These are phyloP conservation scores for Oxygymnocypris stewartii DNA, from an alignment of 2,113 vertebrate genomes.

Conservation along the genomic window DNA sequence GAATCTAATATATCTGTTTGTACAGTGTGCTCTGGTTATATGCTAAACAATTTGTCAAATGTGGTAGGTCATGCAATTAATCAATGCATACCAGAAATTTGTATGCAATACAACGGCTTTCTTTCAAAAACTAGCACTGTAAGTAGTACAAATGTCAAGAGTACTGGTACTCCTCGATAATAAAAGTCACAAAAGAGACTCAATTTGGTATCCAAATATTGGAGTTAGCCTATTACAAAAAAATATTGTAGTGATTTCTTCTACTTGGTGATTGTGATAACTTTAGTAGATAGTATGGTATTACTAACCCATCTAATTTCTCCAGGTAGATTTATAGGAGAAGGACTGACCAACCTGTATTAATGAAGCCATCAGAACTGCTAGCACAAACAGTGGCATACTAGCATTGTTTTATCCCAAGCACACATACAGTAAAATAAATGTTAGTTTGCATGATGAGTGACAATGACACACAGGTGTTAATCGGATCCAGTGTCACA, in stretches of 20 bases:
- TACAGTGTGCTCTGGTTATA: not conserved
- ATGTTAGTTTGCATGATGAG: constrained; percentile 23
- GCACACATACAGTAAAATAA: not conserved
- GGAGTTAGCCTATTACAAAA: not conserved
- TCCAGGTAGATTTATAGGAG: not conserved
- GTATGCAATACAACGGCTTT: not conserved
- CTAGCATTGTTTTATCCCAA: not conserved
- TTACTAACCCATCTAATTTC: not conserved
- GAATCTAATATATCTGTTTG: too few species aligned
- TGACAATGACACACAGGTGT: constrained; percentile 27
- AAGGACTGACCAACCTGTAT: not conserved
- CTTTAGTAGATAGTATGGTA: not conserved
- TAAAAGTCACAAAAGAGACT: not conserved
- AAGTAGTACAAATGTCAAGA: not conserved
- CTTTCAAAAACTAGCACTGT: not conserved
- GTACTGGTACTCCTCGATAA: not conserved
- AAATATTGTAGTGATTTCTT: not conserved
- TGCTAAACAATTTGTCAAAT: not conserved
- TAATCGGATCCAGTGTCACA: constrained; percentile 34
- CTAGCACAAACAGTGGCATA: not conserved
- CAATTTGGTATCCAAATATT: not conserved
- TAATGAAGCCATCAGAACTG: constrained; percentile 8
- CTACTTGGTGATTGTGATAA: not conserved
- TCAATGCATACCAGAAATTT: not conserved
- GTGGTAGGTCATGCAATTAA: not conserved